Evolutionary conservation across 2,797 vertebrate species (phyloP), one percentile per base, ranked within the genome.

Genomic region (Alectoris magna): DNA sequence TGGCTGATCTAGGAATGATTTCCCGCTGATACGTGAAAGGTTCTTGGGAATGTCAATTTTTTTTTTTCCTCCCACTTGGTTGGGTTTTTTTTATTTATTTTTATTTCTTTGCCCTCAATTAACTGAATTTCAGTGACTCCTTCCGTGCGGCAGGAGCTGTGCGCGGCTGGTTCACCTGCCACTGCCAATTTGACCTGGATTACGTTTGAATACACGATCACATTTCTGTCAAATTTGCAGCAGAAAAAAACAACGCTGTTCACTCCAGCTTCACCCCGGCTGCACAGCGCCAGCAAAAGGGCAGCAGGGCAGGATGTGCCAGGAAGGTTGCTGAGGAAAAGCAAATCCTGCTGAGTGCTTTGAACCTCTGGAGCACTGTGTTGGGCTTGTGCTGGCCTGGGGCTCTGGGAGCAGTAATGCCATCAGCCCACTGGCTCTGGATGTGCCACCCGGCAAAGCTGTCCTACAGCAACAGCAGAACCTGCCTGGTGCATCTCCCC

Each of bases 1-100:
- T 91, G 51, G 70, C 81, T 27, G 60, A 88, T 77, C 87, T 44
- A 83, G 93, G 93, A 70, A 60, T 7, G 81, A 87, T 84, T 90
- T 91, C 94, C 88, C 0, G 3, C 84, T 79, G 84, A 48, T 70
- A 3, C 5, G 7, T 11, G 43, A 67, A 70, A 94, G 86, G 84
- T 90, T 76, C 84, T 70, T 22, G 22, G 93, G 92, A 93, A 93
- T 82, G 86, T 70, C 88, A 53, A 10, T 34, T 72, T 34, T 79
- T 53, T 55, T 34, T 34, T 34, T 58, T 17, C n/a, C 36, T 29
- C 70, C 43, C 3, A 13, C 53, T 94, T 81, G 9, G 39, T 34
- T 34, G 34, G 39, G 11, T 41, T 41, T 41, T 60, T 74, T 71
- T 72, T 48, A 22, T 44, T 44, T 10, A 18, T 46, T 22, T 46